Conservation (phyloP, 2,888 invertebrate genomes). For the Eristalinus sepulchralis region DNA sequence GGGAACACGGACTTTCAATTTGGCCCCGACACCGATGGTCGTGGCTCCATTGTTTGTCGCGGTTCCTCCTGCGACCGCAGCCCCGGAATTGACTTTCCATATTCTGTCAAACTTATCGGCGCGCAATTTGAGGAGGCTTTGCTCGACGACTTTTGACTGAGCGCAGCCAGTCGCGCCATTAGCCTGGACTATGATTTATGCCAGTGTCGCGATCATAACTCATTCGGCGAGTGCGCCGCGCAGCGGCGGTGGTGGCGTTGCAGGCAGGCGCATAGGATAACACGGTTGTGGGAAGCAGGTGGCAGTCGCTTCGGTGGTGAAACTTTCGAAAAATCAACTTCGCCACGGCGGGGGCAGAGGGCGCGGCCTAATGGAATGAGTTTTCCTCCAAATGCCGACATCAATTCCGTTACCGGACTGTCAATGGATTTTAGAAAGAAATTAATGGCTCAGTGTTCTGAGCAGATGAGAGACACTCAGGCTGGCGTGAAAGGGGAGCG, state of each 20-base stretch:
- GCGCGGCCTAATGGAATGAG: slow-evolving; percentile 39
- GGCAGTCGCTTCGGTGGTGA: slow-evolving; percentile 42
- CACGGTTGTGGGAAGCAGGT: slow-evolving; percentile 65
- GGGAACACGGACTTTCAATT: slow-evolving; percentile 67
- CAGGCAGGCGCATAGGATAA: slow-evolving; percentile 39
- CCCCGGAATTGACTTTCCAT: slow-evolving; percentile 58
- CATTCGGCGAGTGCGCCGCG: slow-evolving; percentile 64
- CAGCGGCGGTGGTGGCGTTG: neutral
- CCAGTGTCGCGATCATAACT: slow-evolving; percentile 69
- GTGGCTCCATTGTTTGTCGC: slow-evolving; percentile 46
- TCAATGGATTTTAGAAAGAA: slow-evolving; percentile 61
- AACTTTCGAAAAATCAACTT: slow-evolving; percentile 59
- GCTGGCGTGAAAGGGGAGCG: neutral
- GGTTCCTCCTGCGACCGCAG: neutral
- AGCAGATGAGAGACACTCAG: neutral
- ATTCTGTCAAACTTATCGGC: slow-evolving; percentile 68
- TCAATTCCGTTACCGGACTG: slow-evolving; percentile 55
- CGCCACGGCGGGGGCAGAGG: neutral
- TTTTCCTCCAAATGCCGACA: slow-evolving; percentile 46
- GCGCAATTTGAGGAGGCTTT: slow-evolving; percentile 62
- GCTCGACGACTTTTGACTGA: slow-evolving; percentile 51
- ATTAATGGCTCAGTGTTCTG: slow-evolving; percentile 49
- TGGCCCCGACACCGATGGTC: slow-evolving; percentile 27
- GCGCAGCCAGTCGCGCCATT: slow-evolving; percentile 34
- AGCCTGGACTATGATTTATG: slow-evolving; percentile 66